A percentile compares a stretch with the other conserved stretches of the same genome.
phyloP scores from a whole-genome alignment of 53 echinoderm and acorn worm species.

The Zoroaster sp. region DNA sequence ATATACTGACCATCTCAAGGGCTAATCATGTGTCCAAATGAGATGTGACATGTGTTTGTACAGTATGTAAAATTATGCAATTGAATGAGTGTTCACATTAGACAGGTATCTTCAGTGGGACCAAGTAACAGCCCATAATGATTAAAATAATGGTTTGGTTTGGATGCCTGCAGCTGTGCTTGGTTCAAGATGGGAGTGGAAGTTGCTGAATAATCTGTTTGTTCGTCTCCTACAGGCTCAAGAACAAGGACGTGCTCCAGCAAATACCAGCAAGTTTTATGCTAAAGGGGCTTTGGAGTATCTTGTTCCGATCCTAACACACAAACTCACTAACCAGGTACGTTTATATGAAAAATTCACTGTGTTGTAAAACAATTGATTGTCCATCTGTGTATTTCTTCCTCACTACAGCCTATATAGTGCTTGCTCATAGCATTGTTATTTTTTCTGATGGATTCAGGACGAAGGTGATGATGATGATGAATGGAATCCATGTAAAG shows the following conservation, averaged over 20 bases:
- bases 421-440: not conserved
- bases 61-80: too few relatives aligned
- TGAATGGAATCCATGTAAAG: conserved; percentile 99
- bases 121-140: too few relatives aligned
- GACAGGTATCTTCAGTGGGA: not conserved
- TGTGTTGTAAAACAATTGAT: not conserved
- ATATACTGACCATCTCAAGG: too few relatives aligned
- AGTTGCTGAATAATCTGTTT: not conserved
- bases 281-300: conserved; percentile 95
- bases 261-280: conserved; percentile 89
- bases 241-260: conserved; percentile 78
- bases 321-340: conserved; percentile 91
- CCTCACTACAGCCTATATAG: not conserved
- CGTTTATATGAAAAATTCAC: not conserved
- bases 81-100: too few relatives aligned
- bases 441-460: conserved; percentile 10
- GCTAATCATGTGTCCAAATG: too few relatives aligned
- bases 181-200: not conserved
- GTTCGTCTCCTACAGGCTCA: conserved; percentile 62
- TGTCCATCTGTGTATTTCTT: not conserved
- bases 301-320: conserved; percentile 81
- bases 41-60: too few relatives aligned
- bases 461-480: conserved; percentile 97
- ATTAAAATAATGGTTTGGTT: too few relatives aligned
- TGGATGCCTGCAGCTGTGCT: too few relatives aligned